phyloP scores from a whole-genome alignment of 2,797 vertebrate genomes.

The Onychomys arenicola region DNA sequence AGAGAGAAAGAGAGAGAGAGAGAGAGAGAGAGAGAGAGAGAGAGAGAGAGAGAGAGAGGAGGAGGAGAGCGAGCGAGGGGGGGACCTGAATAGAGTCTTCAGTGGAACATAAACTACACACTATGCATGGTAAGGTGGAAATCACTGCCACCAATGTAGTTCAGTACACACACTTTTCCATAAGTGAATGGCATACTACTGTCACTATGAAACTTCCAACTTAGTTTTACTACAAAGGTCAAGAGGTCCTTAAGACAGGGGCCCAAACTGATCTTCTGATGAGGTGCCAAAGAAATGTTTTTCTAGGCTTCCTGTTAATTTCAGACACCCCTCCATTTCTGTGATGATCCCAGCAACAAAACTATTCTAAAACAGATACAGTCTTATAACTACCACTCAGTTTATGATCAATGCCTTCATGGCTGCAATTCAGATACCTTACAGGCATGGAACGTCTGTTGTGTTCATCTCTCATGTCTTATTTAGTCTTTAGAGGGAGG shows the following conservation, averaged over 20 bases:
- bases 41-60: background rate
- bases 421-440: background rate
- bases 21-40: no score
- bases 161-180: background rate
- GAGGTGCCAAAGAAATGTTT: background rate
- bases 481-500: conserved; percentile 16
- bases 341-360: background rate
- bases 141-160: background rate
- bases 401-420: background rate
- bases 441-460: background rate
- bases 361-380: background rate
- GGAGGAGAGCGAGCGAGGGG: no score
- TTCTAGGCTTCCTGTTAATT: background rate
- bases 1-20: background rate
- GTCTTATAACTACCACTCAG: background rate
- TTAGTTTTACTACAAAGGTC: conserved; percentile 36
- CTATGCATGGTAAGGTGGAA: background rate
- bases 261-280: background rate
- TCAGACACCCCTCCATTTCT: conserved; percentile 18
- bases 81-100: background rate
- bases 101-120: background rate
- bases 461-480: background rate
- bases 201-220: background rate
- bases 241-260: background rate
- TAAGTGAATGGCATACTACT: background rate